These are phyloP conservation scores for Lasioglossum baleicum DNA, from an alignment of 1,140 invertebrate genomes.

Conservation along the genomic window DNA sequence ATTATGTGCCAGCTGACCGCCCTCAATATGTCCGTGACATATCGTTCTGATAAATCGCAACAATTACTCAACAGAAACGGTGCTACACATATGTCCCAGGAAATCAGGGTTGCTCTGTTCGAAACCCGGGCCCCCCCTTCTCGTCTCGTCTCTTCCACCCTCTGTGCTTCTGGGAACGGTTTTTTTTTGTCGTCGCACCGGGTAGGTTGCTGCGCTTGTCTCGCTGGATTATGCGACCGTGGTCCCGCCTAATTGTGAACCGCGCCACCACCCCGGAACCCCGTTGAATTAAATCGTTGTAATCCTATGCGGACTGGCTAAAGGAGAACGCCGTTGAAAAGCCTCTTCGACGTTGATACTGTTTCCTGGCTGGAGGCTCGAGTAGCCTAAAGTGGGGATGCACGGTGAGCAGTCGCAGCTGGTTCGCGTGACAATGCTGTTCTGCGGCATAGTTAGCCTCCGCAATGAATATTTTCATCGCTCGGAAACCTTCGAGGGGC, in stretches of 20 bases:
- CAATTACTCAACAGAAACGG: conserved; percentile 67
- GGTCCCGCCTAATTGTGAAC: conserved; percentile 61
- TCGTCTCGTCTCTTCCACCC: conserved; percentile 52
- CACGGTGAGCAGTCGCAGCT: background rate
- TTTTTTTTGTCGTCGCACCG: conserved; percentile 59
- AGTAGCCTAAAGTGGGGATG: background rate
- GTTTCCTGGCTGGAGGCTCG: background rate
- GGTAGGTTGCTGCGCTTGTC: conserved; percentile 34
- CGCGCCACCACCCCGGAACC: conserved; percentile 22
- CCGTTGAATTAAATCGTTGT: conserved; percentile 31
- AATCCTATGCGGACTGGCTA: background rate
- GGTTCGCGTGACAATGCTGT: background rate
- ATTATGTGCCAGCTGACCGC: conserved; percentile 59
- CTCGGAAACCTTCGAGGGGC: no score
- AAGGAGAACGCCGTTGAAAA: background rate
- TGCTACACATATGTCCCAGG: conserved; percentile 68
- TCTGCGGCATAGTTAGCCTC: no score
- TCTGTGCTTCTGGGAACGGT: conserved; percentile 34
- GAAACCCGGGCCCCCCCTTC: conserved; percentile 8
- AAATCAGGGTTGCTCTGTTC: conserved; percentile 35
- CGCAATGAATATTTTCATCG: no score
- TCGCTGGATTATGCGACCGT: conserved; percentile 52
- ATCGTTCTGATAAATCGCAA: conserved; percentile 74
- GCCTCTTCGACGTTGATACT: background rate
- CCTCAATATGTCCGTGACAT: conserved; percentile 65